A percentile compares a stretch with the other conserved stretches of the same genome.
These are phyloP conservation scores for Hydrocynus forskahlii DNA, from an alignment of 2,797 vertebrate genomes.

Conservation along the genomic window DNA sequence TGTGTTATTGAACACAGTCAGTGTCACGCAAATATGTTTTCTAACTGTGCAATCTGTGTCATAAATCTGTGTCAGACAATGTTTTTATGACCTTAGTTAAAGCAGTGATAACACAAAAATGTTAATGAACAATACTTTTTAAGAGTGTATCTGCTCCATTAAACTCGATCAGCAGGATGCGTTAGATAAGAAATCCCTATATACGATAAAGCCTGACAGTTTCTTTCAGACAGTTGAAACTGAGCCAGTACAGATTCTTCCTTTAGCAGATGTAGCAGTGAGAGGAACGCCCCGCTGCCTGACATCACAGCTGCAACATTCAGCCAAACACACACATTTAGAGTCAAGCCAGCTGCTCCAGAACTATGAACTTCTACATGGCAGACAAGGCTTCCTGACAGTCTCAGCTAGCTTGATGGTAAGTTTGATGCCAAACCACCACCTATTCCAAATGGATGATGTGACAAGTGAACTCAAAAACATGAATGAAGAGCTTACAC, in stretches of 20 bases:
- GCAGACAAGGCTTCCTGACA: background rate
- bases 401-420: background rate
- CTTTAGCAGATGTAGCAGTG: conserved; percentile 1
- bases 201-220: background rate
- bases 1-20: too few species aligned
- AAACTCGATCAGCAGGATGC: background rate
- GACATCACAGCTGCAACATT: background rate
- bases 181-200: background rate
- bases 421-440: background rate
- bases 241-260: background rate
- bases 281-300: conserved; percentile 1
- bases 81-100: too few species aligned
- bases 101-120: background rate
- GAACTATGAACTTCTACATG: conserved; percentile 2
- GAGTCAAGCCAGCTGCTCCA: conserved; percentile 22
- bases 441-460: background rate
- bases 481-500: conserved; percentile 85
- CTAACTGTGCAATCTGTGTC: too few species aligned
- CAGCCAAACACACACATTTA: conserved; percentile 15
- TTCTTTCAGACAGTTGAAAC: background rate
- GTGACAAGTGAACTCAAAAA: conserved; percentile 1
- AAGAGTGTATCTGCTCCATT: background rate
- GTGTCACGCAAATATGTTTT: too few species aligned
- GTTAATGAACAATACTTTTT: background rate
- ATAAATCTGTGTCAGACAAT: too few species aligned